Evolutionary conservation across 2,113 vertebrate species (phyloP).

Genomic region (Alosa alosa): DNA sequence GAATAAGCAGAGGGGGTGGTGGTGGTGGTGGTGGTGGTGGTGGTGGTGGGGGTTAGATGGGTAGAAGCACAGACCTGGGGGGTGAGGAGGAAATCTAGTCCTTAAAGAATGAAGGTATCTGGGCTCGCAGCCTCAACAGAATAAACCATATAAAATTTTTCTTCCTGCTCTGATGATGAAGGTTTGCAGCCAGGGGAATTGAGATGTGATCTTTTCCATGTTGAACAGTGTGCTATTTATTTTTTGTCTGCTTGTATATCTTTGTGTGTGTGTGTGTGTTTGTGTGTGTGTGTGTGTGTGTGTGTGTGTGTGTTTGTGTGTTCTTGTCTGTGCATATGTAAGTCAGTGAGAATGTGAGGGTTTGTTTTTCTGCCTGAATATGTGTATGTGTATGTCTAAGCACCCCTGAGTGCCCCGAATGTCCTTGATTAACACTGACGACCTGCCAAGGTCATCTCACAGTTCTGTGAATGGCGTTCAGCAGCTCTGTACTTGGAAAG

Average conservation of each 20-base stretch:
- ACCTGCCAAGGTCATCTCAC: conserved; percentile 23
- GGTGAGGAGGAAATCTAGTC: conserved; percentile 19
- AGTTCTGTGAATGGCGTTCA: conserved; percentile 3
- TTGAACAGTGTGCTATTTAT: background rate
- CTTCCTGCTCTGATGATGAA: conserved; percentile 20
- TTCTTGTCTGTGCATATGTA: background rate
- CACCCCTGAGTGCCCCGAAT: background rate
- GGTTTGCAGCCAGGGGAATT: conserved; percentile 28
- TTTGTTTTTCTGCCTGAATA: background rate
- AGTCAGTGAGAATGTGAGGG: background rate
- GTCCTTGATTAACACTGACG: conserved; percentile 30
- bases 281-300: background rate
- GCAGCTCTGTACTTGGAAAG: background rate
- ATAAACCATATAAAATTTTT: conserved; percentile 30
- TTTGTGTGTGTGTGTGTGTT: conserved; percentile 12
- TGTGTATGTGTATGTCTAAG: background rate
- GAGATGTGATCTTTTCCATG: background rate
- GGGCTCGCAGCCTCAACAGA: conserved; percentile 31
- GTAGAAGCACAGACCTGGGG: background rate
- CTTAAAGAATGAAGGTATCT: conserved; percentile 41
- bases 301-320: background rate
- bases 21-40: conserved; percentile 21
- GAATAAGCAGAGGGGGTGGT: background rate
- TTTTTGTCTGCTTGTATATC: conserved; percentile 16
- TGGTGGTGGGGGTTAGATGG: conserved; percentile 25